A percentile compares a stretch with the other conserved stretches of the same genome.
Evolutionary conservation across 2,888 invertebrate species (phyloP).

Genomic region (Xylota segnis): DNA sequence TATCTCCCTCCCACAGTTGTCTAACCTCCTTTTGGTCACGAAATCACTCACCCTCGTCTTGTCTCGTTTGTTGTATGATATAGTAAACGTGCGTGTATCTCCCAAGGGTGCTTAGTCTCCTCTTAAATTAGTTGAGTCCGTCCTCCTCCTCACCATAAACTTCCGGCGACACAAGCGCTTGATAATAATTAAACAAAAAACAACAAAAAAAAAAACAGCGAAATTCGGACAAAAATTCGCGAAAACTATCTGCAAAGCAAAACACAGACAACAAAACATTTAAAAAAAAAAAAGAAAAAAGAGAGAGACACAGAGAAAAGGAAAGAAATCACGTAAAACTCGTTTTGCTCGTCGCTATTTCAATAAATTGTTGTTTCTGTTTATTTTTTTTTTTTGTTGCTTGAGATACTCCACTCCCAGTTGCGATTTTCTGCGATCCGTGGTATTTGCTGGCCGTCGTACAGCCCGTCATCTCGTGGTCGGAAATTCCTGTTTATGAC

Average conservation of each 20-base stretch:
- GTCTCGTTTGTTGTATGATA: conserved; percentile 17
- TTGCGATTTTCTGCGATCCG: conserved; percentile 48
- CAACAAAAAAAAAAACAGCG: background rate
- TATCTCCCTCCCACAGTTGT: conserved; percentile 50
- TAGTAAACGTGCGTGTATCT: conserved; percentile 41
- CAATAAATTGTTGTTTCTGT: conserved; percentile 53
- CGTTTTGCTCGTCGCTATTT: conserved; percentile 65
- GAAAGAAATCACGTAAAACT: conserved; percentile 75
- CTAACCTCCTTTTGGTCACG: conserved; percentile 18
- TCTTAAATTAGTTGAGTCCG: conserved; percentile 5
- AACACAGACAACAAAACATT: conserved; percentile 36
- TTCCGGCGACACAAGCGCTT: conserved; percentile 29
- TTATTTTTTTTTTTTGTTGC: conserved; percentile 28
- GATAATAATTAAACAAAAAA: conserved; percentile 39
- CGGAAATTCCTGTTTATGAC: conserved; percentile 74
- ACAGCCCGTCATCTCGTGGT: conserved; percentile 43
- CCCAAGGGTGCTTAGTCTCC: conserved; percentile 30
- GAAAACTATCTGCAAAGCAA: conserved; percentile 49
- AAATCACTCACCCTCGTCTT: conserved; percentile 39
- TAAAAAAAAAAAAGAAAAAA: conserved; percentile 18
- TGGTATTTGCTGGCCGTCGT: conserved; percentile 41
- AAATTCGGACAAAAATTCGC: conserved; percentile 8
- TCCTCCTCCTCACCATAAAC: conserved; percentile 22
- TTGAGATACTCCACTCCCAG: conserved; percentile 58
- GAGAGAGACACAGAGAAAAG: conserved; percentile 25